Percentiles rank a stretch among this genome's conserved stretches.
These are phyloP conservation scores for Bhutanitis thaidina DNA, from an alignment of 2,888 invertebrate species.

Conservation along the genomic window DNA sequence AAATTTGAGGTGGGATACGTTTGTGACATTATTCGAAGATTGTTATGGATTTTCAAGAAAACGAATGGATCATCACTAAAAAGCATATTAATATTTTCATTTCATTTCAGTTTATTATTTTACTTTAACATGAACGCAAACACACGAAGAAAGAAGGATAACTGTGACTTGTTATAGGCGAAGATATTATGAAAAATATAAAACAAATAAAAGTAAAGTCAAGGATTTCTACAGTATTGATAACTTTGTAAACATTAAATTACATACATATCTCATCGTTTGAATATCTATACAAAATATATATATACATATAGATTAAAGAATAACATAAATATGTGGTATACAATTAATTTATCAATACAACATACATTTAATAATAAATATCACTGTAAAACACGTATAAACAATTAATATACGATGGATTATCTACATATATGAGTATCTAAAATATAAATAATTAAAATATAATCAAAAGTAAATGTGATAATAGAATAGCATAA, in stretches of 20 bases:
- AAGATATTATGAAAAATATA: not conserved
- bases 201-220: not conserved
- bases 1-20: too few species aligned
- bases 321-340: constrained; percentile 4
- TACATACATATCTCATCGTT: not conserved
- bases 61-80: too few species aligned
- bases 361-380: constrained; percentile 19
- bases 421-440: too few species aligned
- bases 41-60: too few species aligned
- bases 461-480: too few species aligned
- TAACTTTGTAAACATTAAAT: not conserved
- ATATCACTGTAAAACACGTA: too few species aligned
- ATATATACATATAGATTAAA: not conserved
- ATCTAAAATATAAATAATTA: too few species aligned
- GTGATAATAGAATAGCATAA: constrained; percentile 1
- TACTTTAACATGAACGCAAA: constrained; percentile 10
- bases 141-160: constrained; percentile 3
- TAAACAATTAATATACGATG: too few species aligned
- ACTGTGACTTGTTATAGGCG: too few species aligned
- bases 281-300: too few species aligned
- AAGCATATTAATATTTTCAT: not conserved
- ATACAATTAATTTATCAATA: not conserved
- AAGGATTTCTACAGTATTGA: constrained; percentile 7
- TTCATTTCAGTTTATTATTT: constrained; percentile 9
- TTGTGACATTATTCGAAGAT: too few species aligned